Conservation (phyloP, 2,113 vertebrate species). For the Neodontobutis hainanensis region DNA sequence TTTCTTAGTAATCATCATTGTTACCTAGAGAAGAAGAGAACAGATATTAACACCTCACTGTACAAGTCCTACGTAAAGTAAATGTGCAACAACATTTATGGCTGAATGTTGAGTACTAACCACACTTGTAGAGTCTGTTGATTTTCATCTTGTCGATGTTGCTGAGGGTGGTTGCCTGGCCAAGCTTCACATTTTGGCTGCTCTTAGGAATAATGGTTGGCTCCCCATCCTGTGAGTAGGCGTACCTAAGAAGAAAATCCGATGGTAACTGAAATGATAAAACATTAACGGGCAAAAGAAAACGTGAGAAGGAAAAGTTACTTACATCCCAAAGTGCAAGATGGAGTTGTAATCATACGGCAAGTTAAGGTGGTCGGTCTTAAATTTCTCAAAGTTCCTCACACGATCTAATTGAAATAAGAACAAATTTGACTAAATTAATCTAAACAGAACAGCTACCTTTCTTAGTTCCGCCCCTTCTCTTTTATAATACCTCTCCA, state of each 20-base stretch:
- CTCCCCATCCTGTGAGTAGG: slow-evolving; percentile 77
- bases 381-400: slow-evolving; percentile 80
- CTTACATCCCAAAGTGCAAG: slow-evolving; percentile 84
- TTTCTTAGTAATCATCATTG: slow-evolving; percentile 42
- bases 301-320: not conserved
- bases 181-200: slow-evolving; percentile 63
- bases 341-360: slow-evolving; percentile 82
- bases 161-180: slow-evolving; percentile 70
- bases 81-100: not conserved
- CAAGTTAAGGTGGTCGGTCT: slow-evolving; percentile 69
- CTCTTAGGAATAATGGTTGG: slow-evolving; percentile 76
- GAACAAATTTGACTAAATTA: not conserved
- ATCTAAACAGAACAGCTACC: not conserved
- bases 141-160: slow-evolving; percentile 77
- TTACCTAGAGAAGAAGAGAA: slow-evolving; percentile 47
- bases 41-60: not conserved
- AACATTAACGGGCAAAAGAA: not conserved
- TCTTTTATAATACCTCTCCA: slow-evolving; percentile 73
- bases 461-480: not conserved
- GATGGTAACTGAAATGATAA: slow-evolving; percentile 4
- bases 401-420: slow-evolving; percentile 66
- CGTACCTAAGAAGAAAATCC: slow-evolving; percentile 63
- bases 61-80: not conserved
- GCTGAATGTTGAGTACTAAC: slow-evolving; percentile 44
- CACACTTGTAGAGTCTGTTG: slow-evolving; percentile 78